Base-by-base conservation (phyloP, 2,888 invertebrate genomes). In the Stomorhina lunata region DNA sequence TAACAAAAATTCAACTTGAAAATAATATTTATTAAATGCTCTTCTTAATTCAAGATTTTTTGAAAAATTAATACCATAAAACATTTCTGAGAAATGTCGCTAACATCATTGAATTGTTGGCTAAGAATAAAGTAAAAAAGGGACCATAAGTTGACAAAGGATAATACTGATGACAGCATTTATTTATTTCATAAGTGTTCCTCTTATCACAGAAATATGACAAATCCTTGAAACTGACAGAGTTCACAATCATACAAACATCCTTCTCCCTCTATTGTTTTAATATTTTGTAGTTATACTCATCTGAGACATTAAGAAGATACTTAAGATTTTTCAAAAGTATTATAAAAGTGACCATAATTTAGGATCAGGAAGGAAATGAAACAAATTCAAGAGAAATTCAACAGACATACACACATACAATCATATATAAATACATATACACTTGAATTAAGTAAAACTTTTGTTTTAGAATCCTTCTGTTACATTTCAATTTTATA, bases 271-370 rank as follows among this genome's bases (percentile, higher is more conserved):
- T 48, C 12, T 48, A 27, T 32, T 37, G 25, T 55, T 27, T 50
- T 7, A 3, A n/a, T n/a, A n/a, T n/a, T n/a, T n/a, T n/a, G n/a
- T n/a, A n/a, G n/a, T n/a, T 43, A 6, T 20, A 7, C 12, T 29
- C 6, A 17, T 45, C 0, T 27, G 12, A 53, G 0, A 45, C 37
- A 37, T 15, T 27, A 32, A 22, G 59, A 45, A 53, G 25, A n/a
- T 65, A 32, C 29, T 69, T 43, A 43, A 43, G 34, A 63, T 63
- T 59, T 43, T 43, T 68, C 25, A 43, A 68, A 68, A 72, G 43
- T 81, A 65, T 34, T 61, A 10, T 20, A 48, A 68, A 72, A 81
- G 50, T 72, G 72, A 81, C 71, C 77, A 77, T 81, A 79, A 79
- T 66, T 72, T 66, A 59, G 50, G 65, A 45, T 71, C 53, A 32